A percentile compares a stretch with the other conserved stretches of the same genome.
These are phyloP conservation scores for Todus mexicanus DNA, from an alignment of 2,797 vertebrate genomes.

Conservation along the genomic window DNA sequence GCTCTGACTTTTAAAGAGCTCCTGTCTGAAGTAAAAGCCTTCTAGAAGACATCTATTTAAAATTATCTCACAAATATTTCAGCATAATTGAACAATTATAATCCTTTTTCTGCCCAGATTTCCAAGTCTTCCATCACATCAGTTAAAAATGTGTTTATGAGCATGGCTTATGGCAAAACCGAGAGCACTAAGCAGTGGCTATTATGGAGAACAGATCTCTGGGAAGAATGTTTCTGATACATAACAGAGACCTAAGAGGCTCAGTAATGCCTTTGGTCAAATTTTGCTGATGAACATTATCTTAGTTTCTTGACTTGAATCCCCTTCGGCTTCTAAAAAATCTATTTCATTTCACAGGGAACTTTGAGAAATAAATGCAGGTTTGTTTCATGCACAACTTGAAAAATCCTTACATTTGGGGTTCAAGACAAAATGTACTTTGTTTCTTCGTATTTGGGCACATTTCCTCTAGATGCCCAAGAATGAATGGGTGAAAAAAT, in stretches of 20 bases:
- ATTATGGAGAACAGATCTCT: background rate
- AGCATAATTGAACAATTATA: background rate
- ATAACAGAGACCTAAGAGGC: background rate
- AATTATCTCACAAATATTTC: background rate
- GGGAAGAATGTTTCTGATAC: background rate
- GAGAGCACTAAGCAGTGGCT: background rate
- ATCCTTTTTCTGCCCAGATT: fast-evolving
- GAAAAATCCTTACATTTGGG: background rate
- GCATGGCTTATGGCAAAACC: background rate
- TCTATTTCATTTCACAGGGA: background rate
- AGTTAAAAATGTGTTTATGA: slow-evolving; percentile 28
- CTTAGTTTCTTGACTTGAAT: slow-evolving; percentile 14
- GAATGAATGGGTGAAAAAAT: background rate
- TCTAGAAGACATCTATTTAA: background rate
- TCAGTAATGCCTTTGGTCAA: background rate
- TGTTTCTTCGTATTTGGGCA: background rate
- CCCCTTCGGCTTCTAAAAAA: background rate
- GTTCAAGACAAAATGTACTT: background rate
- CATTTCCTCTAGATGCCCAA: background rate
- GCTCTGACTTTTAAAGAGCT: background rate
- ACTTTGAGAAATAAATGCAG: no score
- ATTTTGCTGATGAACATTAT: slow-evolving; percentile 1
- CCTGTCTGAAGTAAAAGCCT: background rate
- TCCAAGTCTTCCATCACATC: background rate
- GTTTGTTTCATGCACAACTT: background rate